These are phyloP conservation scores for Anoura caudifer DNA, from an alignment of 2,113 vertebrate species.

Conservation along the genomic window DNA sequence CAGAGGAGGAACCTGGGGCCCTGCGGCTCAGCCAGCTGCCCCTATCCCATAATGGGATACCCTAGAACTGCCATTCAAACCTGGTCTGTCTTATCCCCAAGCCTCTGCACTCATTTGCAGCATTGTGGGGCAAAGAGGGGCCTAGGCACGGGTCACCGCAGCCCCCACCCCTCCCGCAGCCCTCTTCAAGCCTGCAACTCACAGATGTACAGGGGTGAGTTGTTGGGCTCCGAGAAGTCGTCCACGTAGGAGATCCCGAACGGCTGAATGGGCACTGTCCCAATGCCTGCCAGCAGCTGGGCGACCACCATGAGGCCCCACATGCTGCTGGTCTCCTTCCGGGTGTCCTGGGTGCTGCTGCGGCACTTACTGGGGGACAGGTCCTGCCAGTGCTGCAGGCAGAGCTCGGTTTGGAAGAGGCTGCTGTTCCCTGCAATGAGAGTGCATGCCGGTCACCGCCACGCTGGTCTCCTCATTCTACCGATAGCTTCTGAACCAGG, in stretches of 20 bases:
- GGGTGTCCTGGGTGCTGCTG: slow-evolving; percentile 34
- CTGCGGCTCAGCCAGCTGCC: neutral
- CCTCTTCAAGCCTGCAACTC: slow-evolving; percentile 46
- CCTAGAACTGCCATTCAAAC: neutral
- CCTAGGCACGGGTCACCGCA: neutral
- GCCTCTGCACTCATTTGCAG: neutral
- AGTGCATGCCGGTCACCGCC: neutral
- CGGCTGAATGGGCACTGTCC: slow-evolving; percentile 96
- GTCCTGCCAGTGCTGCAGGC: slow-evolving; percentile 66
- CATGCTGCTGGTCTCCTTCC: slow-evolving; percentile 83
- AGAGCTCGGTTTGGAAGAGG: slow-evolving; percentile 73
- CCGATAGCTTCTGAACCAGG: neutral
- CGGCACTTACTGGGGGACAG: slow-evolving; percentile 59
- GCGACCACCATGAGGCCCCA: slow-evolving; percentile 92
- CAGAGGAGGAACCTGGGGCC: neutral
- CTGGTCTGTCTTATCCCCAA: neutral
- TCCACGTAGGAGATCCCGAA: slow-evolving; percentile 98
- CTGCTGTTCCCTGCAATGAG: slow-evolving; percentile 79
- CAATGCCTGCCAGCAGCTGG: slow-evolving; percentile 92
- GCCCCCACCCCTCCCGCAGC: neutral
- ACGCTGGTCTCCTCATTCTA: neutral
- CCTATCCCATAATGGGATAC: no score
- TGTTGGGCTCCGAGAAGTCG: slow-evolving; percentile 90
- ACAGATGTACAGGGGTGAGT: slow-evolving; percentile 95
- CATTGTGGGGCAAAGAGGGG: neutral